A percentile compares a stretch with the other conserved stretches of the same genome.
Conservation (phyloP, 2,113 vertebrate genomes). For the Microtus pennsylvanicus region DNA sequence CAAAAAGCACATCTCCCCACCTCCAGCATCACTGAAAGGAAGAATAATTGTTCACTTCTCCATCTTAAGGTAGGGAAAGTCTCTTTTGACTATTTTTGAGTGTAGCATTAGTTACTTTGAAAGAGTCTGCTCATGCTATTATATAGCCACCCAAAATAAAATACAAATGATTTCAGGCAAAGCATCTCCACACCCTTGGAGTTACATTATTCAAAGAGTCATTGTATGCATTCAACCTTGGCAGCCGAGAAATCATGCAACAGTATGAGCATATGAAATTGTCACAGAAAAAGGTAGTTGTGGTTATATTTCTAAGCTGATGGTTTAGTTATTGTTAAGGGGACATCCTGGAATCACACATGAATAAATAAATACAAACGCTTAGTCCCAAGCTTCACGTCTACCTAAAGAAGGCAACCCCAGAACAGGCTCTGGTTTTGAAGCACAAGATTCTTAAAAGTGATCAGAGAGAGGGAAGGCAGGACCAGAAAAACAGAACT, state of each 20-base stretch:
- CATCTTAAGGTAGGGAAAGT: constrained; percentile 63
- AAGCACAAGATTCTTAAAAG: constrained; percentile 43
- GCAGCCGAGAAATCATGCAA: constrained; percentile 36
- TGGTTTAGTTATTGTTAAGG: constrained; percentile 67
- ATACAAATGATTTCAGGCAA: constrained; percentile 53
- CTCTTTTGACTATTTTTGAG: constrained; percentile 9
- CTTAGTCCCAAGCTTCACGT: constrained; percentile 57
- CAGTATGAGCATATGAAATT: neutral
- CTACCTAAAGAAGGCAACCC: neutral
- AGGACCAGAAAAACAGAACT: neutral
- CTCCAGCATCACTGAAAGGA: neutral
- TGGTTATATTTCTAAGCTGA: constrained; percentile 45
- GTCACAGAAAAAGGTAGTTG: constrained; percentile 30
- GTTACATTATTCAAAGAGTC: constrained; percentile 51
- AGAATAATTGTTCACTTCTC: constrained; percentile 71
- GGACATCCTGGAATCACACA: constrained; percentile 40
- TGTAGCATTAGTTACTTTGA: constrained; percentile 46
- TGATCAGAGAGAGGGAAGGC: constrained; percentile 27
- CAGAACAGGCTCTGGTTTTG: constrained; percentile 11
- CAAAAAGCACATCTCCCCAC: constrained; percentile 60
- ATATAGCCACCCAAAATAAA: constrained; percentile 33
- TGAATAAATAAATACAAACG: constrained; percentile 58
- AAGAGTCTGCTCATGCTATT: constrained; percentile 34
- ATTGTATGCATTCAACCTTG: constrained; percentile 60
- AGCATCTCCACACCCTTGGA: constrained; percentile 14